Conservation (phyloP, 2,797 vertebrate species). For the Protonibea diacanthus region DNA sequence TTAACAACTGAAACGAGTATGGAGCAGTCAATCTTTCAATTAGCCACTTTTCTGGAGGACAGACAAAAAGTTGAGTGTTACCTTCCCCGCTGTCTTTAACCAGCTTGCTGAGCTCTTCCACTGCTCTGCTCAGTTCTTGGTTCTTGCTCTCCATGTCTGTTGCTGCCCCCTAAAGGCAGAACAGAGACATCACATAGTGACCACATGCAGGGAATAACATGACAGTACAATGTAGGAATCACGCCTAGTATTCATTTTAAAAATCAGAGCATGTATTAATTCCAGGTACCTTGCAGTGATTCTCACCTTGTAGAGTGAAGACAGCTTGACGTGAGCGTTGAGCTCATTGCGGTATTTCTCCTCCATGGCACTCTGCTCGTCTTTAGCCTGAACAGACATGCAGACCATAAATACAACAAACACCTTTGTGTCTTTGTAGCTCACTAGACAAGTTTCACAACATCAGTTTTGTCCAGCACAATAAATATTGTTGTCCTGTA, state of each 20-base stretch:
- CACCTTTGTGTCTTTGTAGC: not conserved
- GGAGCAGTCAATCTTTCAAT: not conserved
- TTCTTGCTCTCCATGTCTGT: constrained; percentile 92
- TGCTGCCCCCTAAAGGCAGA: constrained; percentile 86
- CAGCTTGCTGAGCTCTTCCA: constrained; percentile 93
- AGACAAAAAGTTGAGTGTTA: constrained; percentile 58
- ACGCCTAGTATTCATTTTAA: not conserved
- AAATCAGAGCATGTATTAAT: not conserved
- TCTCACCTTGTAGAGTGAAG: constrained; percentile 95
- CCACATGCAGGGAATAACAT: not conserved
- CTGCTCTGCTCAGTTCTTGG: constrained; percentile 91
- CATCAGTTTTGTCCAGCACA: not conserved
- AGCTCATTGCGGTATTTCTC: constrained; percentile 96
- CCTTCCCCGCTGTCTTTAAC: constrained; percentile 92
- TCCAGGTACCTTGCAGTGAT: not conserved
- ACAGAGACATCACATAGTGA: not conserved
- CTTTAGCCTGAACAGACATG: constrained; percentile 87
- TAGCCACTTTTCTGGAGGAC: not conserved
- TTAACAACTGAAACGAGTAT: not conserved
- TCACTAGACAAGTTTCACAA: not conserved
- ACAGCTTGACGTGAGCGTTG: constrained; percentile 93
- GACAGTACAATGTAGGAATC: not conserved
- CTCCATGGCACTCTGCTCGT: constrained; percentile 92
- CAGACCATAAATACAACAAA: not conserved
- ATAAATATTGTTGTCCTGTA: not conserved